A percentile compares a stretch with the other conserved stretches of the same genome.
Evolutionary conservation across 2,113 vertebrate genomes (phyloP).

Genomic region (Leptobrachium leishanense): DNA sequence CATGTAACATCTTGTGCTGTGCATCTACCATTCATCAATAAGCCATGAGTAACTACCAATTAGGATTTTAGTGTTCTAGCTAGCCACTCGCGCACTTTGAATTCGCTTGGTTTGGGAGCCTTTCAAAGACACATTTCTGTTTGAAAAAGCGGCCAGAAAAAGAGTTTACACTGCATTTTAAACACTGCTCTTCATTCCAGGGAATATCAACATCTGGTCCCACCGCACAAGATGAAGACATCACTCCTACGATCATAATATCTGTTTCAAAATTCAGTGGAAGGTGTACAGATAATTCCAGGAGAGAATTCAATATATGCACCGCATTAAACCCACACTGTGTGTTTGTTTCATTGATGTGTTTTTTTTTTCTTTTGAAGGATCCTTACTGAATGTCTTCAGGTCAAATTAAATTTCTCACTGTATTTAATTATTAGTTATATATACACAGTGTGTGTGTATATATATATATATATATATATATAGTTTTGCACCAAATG

Average conservation of each 20-base stretch:
- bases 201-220: conserved; percentile 24
- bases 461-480: neutral
- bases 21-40: conserved; percentile 48
- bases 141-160: conserved; percentile 35
- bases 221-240: conserved; percentile 30
- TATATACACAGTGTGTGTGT: no score
- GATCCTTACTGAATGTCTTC: neutral
- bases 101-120: conserved; percentile 41
- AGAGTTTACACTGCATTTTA: conserved; percentile 43
- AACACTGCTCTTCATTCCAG: conserved; percentile 27
- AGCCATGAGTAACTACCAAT: conserved; percentile 49
- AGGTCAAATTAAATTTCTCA: neutral
- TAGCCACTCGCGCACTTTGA: conserved; percentile 39
- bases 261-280: neutral
- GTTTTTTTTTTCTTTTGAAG: neutral
- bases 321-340: neutral
- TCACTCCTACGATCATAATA: conserved; percentile 10
- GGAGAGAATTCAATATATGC: neutral
- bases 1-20: conserved; percentile 47
- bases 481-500: neutral
- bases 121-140: conserved; percentile 45
- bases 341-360: neutral
- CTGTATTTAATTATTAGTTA: neutral
- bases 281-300: conserved; percentile 5
- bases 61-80: conserved; percentile 47